Conservation (phyloP, 2,113 vertebrate genomes). For the Odobenus rosmarus region DNA sequence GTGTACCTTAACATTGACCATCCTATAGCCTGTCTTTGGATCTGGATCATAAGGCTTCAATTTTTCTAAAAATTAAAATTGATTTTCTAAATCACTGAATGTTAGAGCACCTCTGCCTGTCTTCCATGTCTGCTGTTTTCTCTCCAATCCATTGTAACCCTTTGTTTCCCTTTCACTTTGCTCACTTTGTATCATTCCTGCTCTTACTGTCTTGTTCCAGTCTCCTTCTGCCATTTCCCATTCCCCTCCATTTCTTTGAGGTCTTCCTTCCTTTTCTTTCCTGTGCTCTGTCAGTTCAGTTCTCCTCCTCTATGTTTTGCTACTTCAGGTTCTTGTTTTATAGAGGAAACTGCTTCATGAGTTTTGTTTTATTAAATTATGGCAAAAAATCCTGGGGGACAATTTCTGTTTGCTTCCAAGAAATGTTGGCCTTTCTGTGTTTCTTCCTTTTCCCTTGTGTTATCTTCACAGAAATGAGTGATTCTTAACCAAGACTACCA, state of each 20-base stretch:
- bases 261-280: neutral
- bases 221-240: neutral
- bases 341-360: neutral
- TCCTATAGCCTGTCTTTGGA: neutral
- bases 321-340: neutral
- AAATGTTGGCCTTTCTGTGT: neutral
- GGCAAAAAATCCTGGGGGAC: neutral
- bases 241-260: neutral
- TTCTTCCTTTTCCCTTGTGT: neutral
- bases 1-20: neutral
- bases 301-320: neutral
- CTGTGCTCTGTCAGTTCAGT: neutral
- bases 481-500: neutral
- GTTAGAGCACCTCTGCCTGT: neutral
- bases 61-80: neutral
- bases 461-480: neutral
- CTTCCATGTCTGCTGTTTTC: neutral
- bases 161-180: neutral
- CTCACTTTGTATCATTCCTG: neutral
- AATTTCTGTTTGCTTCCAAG: neutral
- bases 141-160: neutral
- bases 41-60: neutral
- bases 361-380: conserved; percentile 8
- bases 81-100: neutral
- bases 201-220: neutral